Evolutionary conservation across 1,140 invertebrate species (phyloP).

Genomic region (Drosophila bocqueti): DNA sequence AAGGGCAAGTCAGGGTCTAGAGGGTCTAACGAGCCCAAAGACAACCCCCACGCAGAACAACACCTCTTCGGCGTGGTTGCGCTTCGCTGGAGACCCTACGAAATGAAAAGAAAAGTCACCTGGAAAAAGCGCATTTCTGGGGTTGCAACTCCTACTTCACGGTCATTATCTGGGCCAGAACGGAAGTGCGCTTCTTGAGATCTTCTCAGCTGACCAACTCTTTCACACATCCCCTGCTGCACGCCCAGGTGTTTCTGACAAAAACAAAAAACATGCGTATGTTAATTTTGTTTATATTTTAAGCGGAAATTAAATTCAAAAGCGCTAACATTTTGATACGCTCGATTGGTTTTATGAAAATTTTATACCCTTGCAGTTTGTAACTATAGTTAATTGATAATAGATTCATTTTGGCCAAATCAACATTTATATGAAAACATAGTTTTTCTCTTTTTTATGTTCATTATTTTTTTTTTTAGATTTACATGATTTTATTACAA

Average conservation of each 20-base stretch:
- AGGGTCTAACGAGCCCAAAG: neutral
- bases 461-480: too few relatives aligned
- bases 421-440: neutral
- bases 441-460: neutral
- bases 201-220: conserved; percentile 56
- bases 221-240: conserved; percentile 64
- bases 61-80: conserved; percentile 47
- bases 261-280: conserved; percentile 35
- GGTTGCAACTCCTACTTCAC: conserved; percentile 57
- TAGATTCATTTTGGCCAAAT: neutral
- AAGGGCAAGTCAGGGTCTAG: neutral
- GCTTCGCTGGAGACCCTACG: conserved; percentile 47
- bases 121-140: conserved; percentile 21
- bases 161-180: conserved; percentile 57
- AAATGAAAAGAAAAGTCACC: conserved; percentile 3
- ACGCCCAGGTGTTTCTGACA: conserved; percentile 59
- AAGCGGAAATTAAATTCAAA: conserved; percentile 64
- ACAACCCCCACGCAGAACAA: conserved; percentile 62
- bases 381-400: neutral
- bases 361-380: neutral
- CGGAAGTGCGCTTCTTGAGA: conserved; percentile 74
- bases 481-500: too few relatives aligned
- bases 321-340: conserved; percentile 19
- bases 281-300: conserved; percentile 49
- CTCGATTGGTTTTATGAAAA: conserved; percentile 44